A percentile compares a stretch with the other conserved stretches of the same genome.
These are phyloP conservation scores for Tetrao urogallus DNA, from an alignment of 2,113 vertebrate species.

Conservation along the genomic window DNA sequence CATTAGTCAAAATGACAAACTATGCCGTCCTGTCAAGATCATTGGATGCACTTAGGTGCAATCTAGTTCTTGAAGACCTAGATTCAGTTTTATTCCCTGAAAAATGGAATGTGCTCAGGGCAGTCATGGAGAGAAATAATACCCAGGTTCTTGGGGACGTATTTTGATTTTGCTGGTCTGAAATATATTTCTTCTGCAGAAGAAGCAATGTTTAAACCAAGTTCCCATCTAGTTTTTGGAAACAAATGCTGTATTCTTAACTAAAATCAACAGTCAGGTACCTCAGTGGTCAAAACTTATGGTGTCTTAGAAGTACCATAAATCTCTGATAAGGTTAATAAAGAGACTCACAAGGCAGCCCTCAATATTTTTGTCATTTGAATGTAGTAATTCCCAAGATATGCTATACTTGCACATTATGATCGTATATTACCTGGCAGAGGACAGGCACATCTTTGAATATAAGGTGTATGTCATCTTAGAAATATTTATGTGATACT, in stretches of 20 bases:
- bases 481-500: neutral
- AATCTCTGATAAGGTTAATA: neutral
- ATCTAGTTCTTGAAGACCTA: neutral
- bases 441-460: neutral
- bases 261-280: neutral
- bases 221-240: neutral
- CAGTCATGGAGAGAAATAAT: neutral
- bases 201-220: neutral
- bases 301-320: neutral
- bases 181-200: neutral
- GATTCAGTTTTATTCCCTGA: neutral
- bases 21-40: neutral
- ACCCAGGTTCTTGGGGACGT: neutral
- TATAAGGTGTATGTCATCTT: neutral
- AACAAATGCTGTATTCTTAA: rapidly evolving
- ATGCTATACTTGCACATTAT: neutral
- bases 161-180: neutral
- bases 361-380: neutral
- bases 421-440: neutral
- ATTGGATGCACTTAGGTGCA: neutral
- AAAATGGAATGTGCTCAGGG: rapidly evolving
- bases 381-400: neutral
- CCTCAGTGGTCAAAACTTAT: neutral
- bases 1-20: neutral
- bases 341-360: neutral